phyloP scores from a whole-genome alignment of 2,797 vertebrate genomes.

The Sebastes aleutianus region DNA sequence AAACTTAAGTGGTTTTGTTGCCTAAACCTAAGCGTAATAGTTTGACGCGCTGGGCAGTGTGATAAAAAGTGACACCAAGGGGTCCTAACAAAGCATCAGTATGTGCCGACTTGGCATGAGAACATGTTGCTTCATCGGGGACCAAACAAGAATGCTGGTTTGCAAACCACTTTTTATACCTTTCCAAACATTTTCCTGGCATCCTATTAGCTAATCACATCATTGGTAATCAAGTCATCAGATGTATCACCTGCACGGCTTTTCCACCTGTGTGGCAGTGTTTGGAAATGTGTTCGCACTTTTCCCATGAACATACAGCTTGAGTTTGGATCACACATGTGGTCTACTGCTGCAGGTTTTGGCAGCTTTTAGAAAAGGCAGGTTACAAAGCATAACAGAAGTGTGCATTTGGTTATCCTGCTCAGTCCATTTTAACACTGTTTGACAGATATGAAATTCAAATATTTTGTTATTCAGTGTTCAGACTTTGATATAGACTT shows the following conservation, averaged over 20 bases:
- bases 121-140: neutral
- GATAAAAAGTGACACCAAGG: neutral
- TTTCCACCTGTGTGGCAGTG: neutral
- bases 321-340: conserved; percentile 5
- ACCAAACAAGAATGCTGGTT: neutral
- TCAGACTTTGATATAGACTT: neutral
- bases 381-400: neutral
- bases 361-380: neutral
- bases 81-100: neutral
- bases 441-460: neutral
- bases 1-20: neutral
- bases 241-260: neutral
- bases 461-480: neutral
- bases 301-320: conserved; percentile 20
- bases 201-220: neutral
- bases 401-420: neutral
- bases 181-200: neutral
- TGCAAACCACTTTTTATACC: neutral
- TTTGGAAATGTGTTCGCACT: neutral
- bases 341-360: neutral
- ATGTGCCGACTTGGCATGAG: neutral
- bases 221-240: neutral
- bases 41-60: neutral
- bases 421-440: neutral
- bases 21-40: neutral